Evolutionary conservation across 2,797 vertebrate genomes (phyloP).

Genomic region (Margarornis squamiger): DNA sequence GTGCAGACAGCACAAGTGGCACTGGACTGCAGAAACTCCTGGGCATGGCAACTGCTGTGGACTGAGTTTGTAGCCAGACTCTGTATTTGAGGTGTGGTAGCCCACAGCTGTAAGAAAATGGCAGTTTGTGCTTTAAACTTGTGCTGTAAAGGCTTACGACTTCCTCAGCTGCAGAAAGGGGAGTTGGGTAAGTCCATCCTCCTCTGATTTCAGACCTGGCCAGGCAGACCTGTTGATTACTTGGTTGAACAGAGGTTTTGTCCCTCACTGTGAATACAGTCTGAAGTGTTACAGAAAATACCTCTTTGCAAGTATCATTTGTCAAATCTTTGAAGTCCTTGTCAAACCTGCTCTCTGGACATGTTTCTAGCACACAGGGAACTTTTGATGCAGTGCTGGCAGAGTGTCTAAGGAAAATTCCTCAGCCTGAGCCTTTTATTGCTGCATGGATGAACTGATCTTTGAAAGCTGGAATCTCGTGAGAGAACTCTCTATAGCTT

Average conservation of each 20-base stretch:
- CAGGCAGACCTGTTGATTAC: slow-evolving; percentile 69
- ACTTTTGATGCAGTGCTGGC: slow-evolving; percentile 43
- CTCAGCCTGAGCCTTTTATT: slow-evolving; percentile 66
- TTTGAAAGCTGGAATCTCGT: slow-evolving; percentile 50
- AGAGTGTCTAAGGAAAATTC: slow-evolving; percentile 51
- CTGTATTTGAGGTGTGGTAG: not conserved
- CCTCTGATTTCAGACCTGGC: slow-evolving; percentile 28
- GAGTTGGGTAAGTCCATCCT: slow-evolving; percentile 48
- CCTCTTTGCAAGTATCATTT: not conserved
- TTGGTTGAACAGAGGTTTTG: slow-evolving; percentile 52
- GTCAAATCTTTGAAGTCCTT: not conserved
- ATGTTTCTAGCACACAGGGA: not conserved
- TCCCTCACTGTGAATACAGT: not conserved
- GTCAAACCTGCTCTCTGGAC: not conserved
- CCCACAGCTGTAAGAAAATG: not conserved
- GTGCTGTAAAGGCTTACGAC: not conserved
- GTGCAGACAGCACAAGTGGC: not conserved
- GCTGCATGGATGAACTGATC: slow-evolving; percentile 72
- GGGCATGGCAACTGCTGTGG: not conserved
- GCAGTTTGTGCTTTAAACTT: not conserved
- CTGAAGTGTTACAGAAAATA: not conserved
- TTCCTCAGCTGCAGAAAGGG: not conserved
- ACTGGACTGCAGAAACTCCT: not conserved
- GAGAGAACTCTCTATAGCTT: slow-evolving; percentile 13
- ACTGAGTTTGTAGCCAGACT: not conserved